Base-by-base conservation (phyloP, 2,113 vertebrate species). In the Gymnorhina tibicen region DNA sequence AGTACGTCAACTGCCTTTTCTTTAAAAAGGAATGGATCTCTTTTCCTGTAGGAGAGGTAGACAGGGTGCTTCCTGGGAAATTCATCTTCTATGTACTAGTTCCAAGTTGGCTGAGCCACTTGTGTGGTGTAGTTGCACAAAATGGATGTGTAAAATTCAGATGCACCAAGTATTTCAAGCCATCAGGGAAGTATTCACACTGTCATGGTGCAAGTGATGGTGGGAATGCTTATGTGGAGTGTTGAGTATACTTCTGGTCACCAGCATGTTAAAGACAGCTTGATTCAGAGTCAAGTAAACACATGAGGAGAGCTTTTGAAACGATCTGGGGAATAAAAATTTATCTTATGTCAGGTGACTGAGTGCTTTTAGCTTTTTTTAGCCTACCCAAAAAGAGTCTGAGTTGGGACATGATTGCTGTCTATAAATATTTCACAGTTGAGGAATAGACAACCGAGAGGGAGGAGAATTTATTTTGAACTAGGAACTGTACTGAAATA, bases 401-500 rank as follows among this genome's bases (percentile, higher is more conserved):
- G 64, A 81, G 47, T 5, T 93, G 93, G 89, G 94, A 81, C 27
- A 33, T 93, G 80, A 91, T 90, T 92, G 35, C 89, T 89, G 35
- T 67, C 95, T 96, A 92, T 93, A 95, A 96, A 93, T 95, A 95
- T 89, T 92, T 67, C 90, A 84, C 26, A 30, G 76, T 78, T 52
- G 80, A 93, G 86, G 89, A 90, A 58, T 55, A 94, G 95, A 55
- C 91, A 95, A 92, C 89, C 7, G 30, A 95, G 91, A 92, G 55
- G 91, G 83, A 84, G 86, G 89, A 93, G 80, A 95, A 93, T 74
- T 95, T 95, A 95, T 95, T 95, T 93, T 93, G 83, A 81, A 89
- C 66, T 79, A 85, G 89, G 70, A 83, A 85, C 68, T 84, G 30
- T 83, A 75, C 30, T 81, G 93, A 81, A 86, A 74, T 77, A 90